These are phyloP conservation scores for Schrankia costaestrigalis DNA, from an alignment of 2,888 invertebrate genomes.

Conservation along the genomic window DNA sequence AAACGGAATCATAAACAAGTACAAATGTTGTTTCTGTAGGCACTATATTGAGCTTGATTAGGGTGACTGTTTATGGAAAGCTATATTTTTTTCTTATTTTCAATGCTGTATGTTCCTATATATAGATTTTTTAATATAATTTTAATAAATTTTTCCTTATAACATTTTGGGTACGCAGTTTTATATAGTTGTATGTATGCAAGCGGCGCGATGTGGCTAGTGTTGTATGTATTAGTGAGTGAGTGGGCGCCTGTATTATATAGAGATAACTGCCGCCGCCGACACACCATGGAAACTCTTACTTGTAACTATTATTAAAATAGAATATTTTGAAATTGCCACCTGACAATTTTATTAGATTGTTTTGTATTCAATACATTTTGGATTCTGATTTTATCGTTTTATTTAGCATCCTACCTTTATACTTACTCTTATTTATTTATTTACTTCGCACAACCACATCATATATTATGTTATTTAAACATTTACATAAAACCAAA, in stretches of 20 bases:
- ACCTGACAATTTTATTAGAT: slow-evolving; percentile 74
- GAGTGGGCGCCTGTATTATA: slow-evolving; percentile 39
- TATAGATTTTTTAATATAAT: slow-evolving; percentile 34
- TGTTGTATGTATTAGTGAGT: slow-evolving; percentile 51
- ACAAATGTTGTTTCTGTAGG: slow-evolving; percentile 18
- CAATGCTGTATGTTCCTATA: slow-evolving; percentile 44
- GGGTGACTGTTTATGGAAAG: slow-evolving; percentile 36
- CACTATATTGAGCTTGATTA: slow-evolving; percentile 34
- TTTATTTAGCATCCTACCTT: too few relatives aligned
- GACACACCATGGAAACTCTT: slow-evolving; percentile 39
- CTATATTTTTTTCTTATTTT: slow-evolving; percentile 30
- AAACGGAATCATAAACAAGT: too few relatives aligned
- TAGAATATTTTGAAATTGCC: slow-evolving; percentile 74
- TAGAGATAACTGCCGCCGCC: slow-evolving; percentile 25
- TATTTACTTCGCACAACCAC: too few relatives aligned
- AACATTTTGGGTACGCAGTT: slow-evolving; percentile 39
- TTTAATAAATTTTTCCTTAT: slow-evolving; percentile 38
- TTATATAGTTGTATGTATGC: slow-evolving; percentile 30
- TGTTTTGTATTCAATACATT: slow-evolving; percentile 79
- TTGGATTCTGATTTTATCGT: slow-evolving; percentile 63
- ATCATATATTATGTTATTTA: too few relatives aligned
- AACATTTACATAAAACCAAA: too few relatives aligned
- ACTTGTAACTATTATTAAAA: slow-evolving; percentile 62
- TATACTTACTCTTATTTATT: too few relatives aligned
- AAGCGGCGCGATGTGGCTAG: too few relatives aligned